phyloP scores from a whole-genome alignment of 2,113 vertebrate genomes.

The Peromyscus maniculatus region DNA sequence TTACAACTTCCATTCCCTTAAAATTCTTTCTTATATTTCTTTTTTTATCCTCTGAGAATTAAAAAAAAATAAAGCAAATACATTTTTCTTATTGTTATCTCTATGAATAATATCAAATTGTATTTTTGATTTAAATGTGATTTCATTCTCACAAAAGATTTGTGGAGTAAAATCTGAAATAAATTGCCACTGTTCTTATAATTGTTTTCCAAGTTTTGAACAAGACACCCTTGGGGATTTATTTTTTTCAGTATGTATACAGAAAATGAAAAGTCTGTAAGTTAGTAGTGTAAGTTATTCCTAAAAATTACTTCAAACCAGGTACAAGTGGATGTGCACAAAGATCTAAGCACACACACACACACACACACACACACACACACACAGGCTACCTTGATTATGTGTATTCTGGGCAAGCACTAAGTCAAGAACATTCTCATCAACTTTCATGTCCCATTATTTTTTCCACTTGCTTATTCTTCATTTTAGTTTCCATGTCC shows the following conservation, averaged over 20 bases:
- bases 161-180: conserved; percentile 15
- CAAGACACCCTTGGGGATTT: not conserved
- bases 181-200: not conserved
- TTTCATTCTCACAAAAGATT: not conserved
- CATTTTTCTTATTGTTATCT: not conserved
- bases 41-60: not conserved
- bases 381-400: not conserved
- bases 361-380: not conserved
- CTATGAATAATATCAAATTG: not conserved
- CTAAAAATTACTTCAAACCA: not conserved
- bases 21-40: not conserved
- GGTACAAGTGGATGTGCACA: not conserved
- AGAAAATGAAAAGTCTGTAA: not conserved
- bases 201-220: conserved; percentile 34
- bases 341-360: not conserved
- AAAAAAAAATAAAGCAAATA: conserved; percentile 47
- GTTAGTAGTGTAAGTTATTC: not conserved
- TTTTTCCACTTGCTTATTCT: not conserved
- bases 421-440: not conserved
- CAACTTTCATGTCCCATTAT: fast-evolving
- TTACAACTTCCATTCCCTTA: not conserved
- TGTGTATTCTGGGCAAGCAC: not conserved
- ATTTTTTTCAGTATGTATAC: not conserved
- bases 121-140: not conserved
- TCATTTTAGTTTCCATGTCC: not conserved